These are phyloP conservation scores for Eospalax fontanierii DNA, from an alignment of 2,797 vertebrate species.

Conservation along the genomic window DNA sequence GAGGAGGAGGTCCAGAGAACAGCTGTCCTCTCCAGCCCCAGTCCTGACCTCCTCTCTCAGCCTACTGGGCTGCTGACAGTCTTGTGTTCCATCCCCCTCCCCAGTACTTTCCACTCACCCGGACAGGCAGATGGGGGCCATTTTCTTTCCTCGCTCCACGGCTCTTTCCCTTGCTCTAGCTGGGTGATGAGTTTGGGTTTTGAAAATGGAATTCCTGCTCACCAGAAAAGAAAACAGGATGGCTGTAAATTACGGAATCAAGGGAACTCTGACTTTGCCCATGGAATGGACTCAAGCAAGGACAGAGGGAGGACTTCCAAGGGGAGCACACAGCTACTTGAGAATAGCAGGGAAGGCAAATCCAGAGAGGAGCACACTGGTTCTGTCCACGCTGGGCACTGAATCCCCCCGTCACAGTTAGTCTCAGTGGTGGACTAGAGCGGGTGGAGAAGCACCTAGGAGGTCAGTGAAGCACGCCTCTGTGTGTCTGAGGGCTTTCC, in stretches of 20 bases:
- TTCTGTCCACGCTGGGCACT: neutral
- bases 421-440: neutral
- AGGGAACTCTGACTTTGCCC: neutral
- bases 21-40: neutral
- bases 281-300: neutral
- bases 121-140: constrained; percentile 6
- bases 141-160: constrained; percentile 70
- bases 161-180: constrained; percentile 79
- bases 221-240: constrained; percentile 62
- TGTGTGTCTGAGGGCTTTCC: neutral
- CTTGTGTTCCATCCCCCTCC: no score
- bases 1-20: neutral
- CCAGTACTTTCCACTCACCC: constrained; percentile 59
- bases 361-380: no score
- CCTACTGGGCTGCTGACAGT: neutral
- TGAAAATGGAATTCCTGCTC: constrained; percentile 81
- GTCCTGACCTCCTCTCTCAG: neutral
- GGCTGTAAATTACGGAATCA: neutral
- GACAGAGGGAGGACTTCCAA: neutral
- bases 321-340: neutral
- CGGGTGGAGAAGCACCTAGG: neutral
- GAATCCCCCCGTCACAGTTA: neutral
- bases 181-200: constrained; percentile 82
- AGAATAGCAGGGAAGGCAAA: neutral
- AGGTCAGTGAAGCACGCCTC: neutral